Evolutionary conservation across 1,140 invertebrate species (phyloP), one percentile per base, ranked within the genome.

Genomic region (Medauroidea extradentata): DNA sequence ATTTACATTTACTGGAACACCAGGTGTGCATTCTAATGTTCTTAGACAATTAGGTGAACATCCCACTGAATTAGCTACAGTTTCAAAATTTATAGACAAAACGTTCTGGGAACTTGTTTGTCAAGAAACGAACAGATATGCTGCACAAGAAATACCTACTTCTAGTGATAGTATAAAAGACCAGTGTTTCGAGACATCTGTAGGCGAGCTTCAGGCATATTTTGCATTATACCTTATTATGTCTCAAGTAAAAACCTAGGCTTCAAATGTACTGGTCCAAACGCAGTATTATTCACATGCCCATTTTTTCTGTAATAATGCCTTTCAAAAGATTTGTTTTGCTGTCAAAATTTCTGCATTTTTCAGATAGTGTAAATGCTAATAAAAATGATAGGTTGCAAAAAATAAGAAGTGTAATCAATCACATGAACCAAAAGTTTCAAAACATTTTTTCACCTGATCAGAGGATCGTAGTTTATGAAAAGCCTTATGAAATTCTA

Each of bases 171-270:
- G 29, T 7, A 34, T 34, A 34, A 34, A 34, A 34, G 29, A 34
- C 4, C 29, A 34, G 29, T 34, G 29, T 4, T 34, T 34, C 11
- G 29, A 34, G 4, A 34, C 29, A 7, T 7, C 29, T 34, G 29
- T 34, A 34, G 29, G 25, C 16, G 50, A 52, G n/a, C 19, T 52
- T 4, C 19, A 52, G n/a, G 50, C 19, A 16, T 52, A 24, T n/a
- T 42, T 52, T 42, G 19, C 50, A 24, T 29, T 52, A n/a, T 52
- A 9, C 9, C 4, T 52, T 52, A 16, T 52, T 21, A 52, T 52
- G 50, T 4, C 18, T 5, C 25, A 24, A 27, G 25, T 52, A n/a
- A 52, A 52, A 52, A n/a, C 50, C 7, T 24, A 16, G 9, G 27
- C 4, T 52, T 4, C 19, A 52, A n/a, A 23, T 52, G 25, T 52